Percentiles rank a stretch among this genome's conserved stretches.
phyloP scores from a whole-genome alignment of 1,140 invertebrate genomes.

The Aphelinus atriplicis region DNA sequence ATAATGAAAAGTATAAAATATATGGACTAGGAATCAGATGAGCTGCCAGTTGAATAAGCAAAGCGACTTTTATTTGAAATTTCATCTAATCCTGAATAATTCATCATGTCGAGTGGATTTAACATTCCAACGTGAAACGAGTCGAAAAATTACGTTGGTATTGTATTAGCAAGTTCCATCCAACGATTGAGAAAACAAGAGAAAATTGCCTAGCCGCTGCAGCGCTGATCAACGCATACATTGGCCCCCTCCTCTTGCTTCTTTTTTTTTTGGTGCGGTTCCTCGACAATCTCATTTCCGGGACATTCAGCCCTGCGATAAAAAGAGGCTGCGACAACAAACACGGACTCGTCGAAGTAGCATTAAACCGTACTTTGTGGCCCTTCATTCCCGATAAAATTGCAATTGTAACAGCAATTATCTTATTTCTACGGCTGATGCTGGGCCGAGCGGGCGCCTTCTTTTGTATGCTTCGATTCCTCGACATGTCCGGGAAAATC shows the following conservation, averaged over 20 bases:
- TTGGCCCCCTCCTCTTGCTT: neutral
- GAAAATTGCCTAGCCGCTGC: neutral
- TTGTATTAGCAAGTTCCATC: too few relatives aligned
- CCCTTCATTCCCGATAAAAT: constrained; percentile 46
- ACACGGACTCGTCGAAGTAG: constrained; percentile 38
- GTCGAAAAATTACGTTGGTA: too few relatives aligned
- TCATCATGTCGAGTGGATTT: too few relatives aligned
- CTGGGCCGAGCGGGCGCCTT: neutral
- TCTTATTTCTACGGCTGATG: constrained; percentile 49
- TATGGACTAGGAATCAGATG: too few relatives aligned
- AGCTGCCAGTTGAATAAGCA: too few relatives aligned
- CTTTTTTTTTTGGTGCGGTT: neutral
- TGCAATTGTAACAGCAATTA: constrained; percentile 60
- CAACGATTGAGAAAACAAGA: neutral
- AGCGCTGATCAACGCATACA: neutral
- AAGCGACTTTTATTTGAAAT: too few relatives aligned
- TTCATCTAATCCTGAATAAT: too few relatives aligned
- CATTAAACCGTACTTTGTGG: constrained; percentile 55
- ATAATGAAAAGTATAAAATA: too few relatives aligned
- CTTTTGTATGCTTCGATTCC: constrained; percentile 28
- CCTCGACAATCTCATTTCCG: constrained; percentile 28
- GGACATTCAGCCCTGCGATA: constrained; percentile 5
- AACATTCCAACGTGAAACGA: too few relatives aligned
- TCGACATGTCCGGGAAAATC: constrained; percentile 45
- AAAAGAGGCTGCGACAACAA: constrained; percentile 52